A percentile compares a stretch with the other conserved stretches of the same genome.
Evolutionary conservation across 2,797 vertebrate genomes (phyloP).

Genomic region (Cichlasoma orientale): DNA sequence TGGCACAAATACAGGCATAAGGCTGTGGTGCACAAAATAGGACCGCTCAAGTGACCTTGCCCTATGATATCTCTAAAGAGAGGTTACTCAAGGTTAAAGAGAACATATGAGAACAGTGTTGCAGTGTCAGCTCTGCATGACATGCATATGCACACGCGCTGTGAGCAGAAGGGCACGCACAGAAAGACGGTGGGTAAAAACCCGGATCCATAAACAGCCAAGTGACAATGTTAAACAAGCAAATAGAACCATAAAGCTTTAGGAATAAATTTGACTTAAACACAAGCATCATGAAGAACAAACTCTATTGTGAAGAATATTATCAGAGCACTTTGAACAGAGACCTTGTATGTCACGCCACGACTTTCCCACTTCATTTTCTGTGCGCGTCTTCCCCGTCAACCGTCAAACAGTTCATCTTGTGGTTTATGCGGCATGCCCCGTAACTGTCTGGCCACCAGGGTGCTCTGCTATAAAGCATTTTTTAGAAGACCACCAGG

Average conservation of each 20-base stretch:
- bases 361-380: neutral
- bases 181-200: conserved; percentile 10
- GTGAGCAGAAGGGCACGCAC: neutral
- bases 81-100: conserved; percentile 61
- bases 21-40: no score
- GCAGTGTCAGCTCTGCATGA: conserved; percentile 33
- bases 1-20: no score
- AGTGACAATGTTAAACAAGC: neutral
- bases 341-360: neutral
- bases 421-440: neutral
- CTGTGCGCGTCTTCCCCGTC: neutral
- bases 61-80: conserved; percentile 23
- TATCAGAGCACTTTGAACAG: neutral
- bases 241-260: neutral
- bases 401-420: neutral
- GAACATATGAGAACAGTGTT: conserved; percentile 49
- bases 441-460: neutral
- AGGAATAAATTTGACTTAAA: neutral
- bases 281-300: neutral
- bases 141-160: neutral
- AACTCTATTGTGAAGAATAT: neutral
- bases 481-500: neutral
- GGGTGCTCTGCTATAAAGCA: neutral
- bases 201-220: conserved; percentile 10
- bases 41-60: neutral